Percentiles rank a stretch among this genome's conserved stretches.
These are phyloP conservation scores for Dryobates pubescens DNA, from an alignment of 2,797 vertebrate species.

Conservation along the genomic window DNA sequence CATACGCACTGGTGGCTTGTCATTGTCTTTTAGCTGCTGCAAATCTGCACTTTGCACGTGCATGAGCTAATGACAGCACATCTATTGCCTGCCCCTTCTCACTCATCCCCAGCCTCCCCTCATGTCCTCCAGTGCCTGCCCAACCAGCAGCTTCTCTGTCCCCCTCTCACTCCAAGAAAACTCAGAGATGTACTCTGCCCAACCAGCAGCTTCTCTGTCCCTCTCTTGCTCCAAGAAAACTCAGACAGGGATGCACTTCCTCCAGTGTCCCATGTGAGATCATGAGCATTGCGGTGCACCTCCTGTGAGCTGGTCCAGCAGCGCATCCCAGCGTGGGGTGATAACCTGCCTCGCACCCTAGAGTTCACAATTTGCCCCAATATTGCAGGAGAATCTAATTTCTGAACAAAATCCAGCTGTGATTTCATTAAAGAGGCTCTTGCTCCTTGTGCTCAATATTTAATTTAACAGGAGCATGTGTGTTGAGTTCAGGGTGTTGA, in stretches of 20 bases:
- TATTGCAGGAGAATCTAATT: neutral
- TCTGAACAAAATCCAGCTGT: constrained; percentile 44
- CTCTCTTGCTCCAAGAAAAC: neutral
- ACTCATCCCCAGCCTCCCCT: neutral
- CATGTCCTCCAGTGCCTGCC: neutral
- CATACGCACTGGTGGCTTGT: neutral
- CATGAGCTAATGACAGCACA: fast-evolving
- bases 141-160: neutral
- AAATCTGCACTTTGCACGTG: neutral
- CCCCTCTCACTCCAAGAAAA: neutral
- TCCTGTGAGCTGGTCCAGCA: neutral
- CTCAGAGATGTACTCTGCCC: neutral
- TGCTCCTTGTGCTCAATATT: constrained; percentile 40
- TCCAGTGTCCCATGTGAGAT: fast-evolving
- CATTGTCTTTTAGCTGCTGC: neutral
- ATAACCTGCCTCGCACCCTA: neutral
- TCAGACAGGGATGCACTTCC: neutral
- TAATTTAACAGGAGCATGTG: constrained; percentile 30
- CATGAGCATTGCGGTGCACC: fast-evolving
- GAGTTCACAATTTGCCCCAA: neutral
- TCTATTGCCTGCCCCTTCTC: neutral
- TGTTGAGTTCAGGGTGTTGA: constrained; percentile 64
- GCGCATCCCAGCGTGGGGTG: fast-evolving
- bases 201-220: neutral
- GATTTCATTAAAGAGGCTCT: constrained; percentile 43